Evolutionary conservation across 2,797 vertebrate species (phyloP).

Genomic region (Urophycis tenuis): DNA sequence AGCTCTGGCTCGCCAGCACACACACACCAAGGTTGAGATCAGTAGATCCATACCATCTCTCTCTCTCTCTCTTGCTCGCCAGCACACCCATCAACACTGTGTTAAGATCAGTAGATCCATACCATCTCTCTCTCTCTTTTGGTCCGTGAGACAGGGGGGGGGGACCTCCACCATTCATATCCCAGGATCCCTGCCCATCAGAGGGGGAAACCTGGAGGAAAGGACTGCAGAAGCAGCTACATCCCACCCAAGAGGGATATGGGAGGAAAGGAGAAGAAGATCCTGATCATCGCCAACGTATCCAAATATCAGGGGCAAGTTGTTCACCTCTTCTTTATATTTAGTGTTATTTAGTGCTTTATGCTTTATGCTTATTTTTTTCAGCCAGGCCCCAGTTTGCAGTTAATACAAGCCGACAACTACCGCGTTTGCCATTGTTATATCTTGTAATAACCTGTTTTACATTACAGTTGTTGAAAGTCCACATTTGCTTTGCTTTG

Average conservation of each 20-base stretch:
- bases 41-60: neutral
- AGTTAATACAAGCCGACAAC: neutral
- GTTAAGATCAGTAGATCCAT: neutral
- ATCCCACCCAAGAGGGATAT: conserved; percentile 56
- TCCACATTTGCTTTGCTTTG: neutral
- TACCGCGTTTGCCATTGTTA: neutral
- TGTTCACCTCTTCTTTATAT: neutral
- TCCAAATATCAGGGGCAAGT: conserved; percentile 75
- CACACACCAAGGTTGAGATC: neutral
- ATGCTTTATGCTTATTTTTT: neutral
- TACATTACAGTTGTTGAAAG: neutral
- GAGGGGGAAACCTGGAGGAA: neutral
- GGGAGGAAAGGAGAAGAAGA: conserved; percentile 83
- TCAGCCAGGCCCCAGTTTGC: neutral
- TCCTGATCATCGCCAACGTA: conserved; percentile 69
- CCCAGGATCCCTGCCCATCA: conserved; percentile 23
- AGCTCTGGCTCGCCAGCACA: neutral
- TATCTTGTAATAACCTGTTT: neutral
- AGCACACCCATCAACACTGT: neutral
- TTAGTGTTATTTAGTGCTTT: neutral
- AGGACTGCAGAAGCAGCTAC: neutral
- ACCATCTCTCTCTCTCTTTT: neutral
- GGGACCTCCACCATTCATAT: conserved; percentile 3
- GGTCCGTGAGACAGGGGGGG: neutral
- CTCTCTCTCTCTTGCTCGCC: neutral